Evolutionary conservation across 2,113 vertebrate genomes (phyloP), one percentile per base, ranked within the genome.

Genomic region (Odontophorus gujanensis): DNA sequence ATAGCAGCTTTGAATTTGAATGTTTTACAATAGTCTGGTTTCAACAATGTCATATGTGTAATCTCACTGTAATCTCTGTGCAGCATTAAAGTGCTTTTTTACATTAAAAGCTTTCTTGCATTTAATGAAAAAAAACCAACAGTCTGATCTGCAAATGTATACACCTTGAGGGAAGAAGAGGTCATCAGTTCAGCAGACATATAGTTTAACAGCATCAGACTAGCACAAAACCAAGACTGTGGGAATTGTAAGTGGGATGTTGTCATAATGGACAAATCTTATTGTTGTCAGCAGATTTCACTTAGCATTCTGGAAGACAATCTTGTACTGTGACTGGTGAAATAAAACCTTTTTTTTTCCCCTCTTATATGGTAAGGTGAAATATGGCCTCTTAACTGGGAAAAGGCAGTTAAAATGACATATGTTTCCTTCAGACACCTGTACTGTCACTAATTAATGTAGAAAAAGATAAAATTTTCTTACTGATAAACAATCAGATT

Each of bases 401-500:
- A 94, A 96, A 92, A 85, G 34, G 28, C 51, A 81, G 61, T 95
- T 94, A 78, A 76, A 80, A 96, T 96, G 85, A 88, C 25, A 40
- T 36, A 12, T 59, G 47, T 91, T 89, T 25, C 74, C 62, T 74
- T 53, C 26, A 57, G 81, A 93, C 43, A 79, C 48, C 14, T 61
- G 9, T 79, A 73, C 79, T 82, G 48, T 45, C 32, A 40, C 36
- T 61, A 93, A 71, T 22, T 68, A 79, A 83, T 42, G 43, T 48
- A 74, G 67, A 94, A 93, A 95, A 92, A 51, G 22, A 10, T 66
- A 79, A 55, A 83, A 91, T 80, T 57, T 71, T 96, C 25, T 69
- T 79, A 61, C 59, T 87, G 80, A 74, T 18, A 96, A 94, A 68
- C 51, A 65, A 36, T 88, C 66, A 85, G 19, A 16, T 20, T 34